These are phyloP conservation scores for Macrostomum lignano DNA, from an alignment of 1,140 invertebrate genomes.

Conservation along the genomic window DNA sequence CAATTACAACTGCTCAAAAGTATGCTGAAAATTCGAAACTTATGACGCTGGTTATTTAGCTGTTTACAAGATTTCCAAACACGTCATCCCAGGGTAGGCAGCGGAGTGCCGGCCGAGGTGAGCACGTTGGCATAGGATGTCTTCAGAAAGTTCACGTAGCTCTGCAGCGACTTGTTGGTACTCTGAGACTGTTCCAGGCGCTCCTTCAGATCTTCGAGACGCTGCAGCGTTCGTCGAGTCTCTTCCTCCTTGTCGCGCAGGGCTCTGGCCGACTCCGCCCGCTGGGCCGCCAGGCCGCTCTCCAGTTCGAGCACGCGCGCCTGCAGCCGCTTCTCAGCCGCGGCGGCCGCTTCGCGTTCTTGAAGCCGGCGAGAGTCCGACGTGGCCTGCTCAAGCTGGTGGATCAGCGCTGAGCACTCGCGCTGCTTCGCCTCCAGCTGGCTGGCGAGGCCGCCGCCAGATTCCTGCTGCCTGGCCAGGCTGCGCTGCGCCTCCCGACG, in stretches of 20 bases:
- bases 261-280: neutral
- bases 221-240: neutral
- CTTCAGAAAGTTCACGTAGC: constrained; percentile 2
- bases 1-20: too few relatives aligned
- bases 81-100: too few relatives aligned
- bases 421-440: too few relatives aligned
- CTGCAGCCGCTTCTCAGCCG: neutral
- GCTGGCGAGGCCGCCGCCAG: too few relatives aligned
- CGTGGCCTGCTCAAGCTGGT: neutral
- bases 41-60: too few relatives aligned
- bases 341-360: neutral
- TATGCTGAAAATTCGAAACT: too few relatives aligned
- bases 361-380: neutral
- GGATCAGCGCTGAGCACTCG: neutral
- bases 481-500: too few relatives aligned
- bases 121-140: constrained; percentile 1
- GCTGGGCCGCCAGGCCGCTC: neutral
- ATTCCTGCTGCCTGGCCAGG: too few relatives aligned
- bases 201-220: neutral
- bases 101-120: too few relatives aligned
- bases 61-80: too few relatives aligned
- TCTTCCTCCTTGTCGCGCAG: neutral
- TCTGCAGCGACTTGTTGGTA: neutral
- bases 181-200: constrained; percentile 1
- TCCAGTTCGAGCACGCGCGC: neutral